Base-by-base conservation (phyloP, 2,888 invertebrate genomes). In the Coecobrya sp. region DNA sequence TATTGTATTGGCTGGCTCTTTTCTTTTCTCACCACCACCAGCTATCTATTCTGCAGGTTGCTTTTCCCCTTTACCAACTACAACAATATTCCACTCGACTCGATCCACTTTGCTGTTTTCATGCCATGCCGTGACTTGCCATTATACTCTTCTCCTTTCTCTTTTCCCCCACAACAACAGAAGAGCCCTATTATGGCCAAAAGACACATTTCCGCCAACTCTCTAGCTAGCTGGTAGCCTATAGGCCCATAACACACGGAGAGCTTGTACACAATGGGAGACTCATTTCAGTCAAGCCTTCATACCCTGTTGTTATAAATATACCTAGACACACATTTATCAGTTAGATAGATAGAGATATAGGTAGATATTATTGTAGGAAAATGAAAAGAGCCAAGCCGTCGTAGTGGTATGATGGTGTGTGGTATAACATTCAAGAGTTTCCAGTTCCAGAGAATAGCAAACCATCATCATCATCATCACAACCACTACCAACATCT, bases 131-230 rank as follows among this genome's bases (percentile, higher is more conserved):
- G 30, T 86, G 70, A 73, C 86, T 73, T 85, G 85, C 65, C 85
- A 86, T 73, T 73, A 16, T 55, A 55, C 16, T 73, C 55, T 49
- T 59, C 45, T 65, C 27, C 70, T 49, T 70, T 68, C 73, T 86
- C 59, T 59, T 5, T 85, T 25, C n/a, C 49, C n/a, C 59, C 49
- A 86, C 86, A 87, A 55, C 87, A 87, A 25, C 45, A 79, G 79
- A 79, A 84, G 59, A 62, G n/a, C 62, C 84, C 59, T 59, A 73
- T 73, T 73, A 42, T 45, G 42, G 62, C 76, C 42, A 79, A 86
- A 88, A 76, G 87, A 88, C 87, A 84, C 84, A 88, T 88, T 88
- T 88, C 87, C 86, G 76, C 73, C 55, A 52, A 79, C 49, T 52
- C 55, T 79, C 49, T 30, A 19, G 7, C 25, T 49, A n/a, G n/a